phyloP scores from a whole-genome alignment of 2,888 invertebrate species.

The Hemaris fuciformis region DNA sequence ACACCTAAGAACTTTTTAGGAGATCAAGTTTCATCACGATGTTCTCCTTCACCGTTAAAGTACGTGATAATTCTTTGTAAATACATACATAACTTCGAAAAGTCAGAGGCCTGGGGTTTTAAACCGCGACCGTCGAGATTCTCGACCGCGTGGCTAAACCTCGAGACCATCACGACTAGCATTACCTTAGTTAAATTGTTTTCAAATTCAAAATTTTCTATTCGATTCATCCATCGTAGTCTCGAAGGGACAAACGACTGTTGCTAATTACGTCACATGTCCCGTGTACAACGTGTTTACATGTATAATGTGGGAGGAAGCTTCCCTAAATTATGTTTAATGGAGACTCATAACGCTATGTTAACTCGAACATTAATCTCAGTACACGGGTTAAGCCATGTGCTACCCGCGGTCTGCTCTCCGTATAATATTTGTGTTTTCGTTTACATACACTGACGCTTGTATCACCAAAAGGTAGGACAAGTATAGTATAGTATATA shows the following conservation, averaged over 20 bases:
- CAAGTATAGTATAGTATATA: too few relatives aligned
- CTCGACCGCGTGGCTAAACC: too few relatives aligned
- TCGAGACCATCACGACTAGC: too few relatives aligned
- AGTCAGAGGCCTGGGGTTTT: too few relatives aligned
- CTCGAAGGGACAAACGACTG: background rate
- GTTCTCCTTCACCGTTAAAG: too few relatives aligned
- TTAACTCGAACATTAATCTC: background rate
- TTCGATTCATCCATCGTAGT: background rate
- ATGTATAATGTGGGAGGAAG: constrained; percentile 27
- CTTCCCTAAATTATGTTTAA: constrained; percentile 60
- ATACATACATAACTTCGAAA: too few relatives aligned
- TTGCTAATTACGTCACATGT: background rate
- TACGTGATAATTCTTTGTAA: too few relatives aligned
- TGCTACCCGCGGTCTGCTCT: background rate
- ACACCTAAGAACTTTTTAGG: too few relatives aligned
- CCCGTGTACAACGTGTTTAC: background rate
- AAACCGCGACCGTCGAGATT: too few relatives aligned
- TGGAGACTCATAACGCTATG: constrained; percentile 46
- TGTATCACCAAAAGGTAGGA: too few relatives aligned
- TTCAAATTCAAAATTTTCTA: background rate
- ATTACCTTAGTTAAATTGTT: background rate
- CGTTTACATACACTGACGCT: background rate
- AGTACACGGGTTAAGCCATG: background rate
- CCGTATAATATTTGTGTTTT: background rate
- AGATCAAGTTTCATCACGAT: too few relatives aligned